Conservation (phyloP, 2,113 vertebrate species). For the Callocephalon fimbriatum region DNA sequence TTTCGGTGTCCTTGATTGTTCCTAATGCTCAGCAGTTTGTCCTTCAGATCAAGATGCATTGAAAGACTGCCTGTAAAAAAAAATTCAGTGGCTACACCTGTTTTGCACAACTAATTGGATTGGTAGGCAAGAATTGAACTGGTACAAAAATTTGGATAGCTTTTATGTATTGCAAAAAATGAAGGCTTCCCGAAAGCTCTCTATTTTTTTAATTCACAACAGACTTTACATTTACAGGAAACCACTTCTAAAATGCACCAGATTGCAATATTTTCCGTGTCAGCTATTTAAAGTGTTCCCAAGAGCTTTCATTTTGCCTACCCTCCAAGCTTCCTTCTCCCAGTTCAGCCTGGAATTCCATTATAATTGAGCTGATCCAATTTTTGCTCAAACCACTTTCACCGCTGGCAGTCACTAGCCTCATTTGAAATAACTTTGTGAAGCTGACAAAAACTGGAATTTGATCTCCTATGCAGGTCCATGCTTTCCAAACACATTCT, state of each 20-base stretch:
- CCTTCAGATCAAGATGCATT: neutral
- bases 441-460: conserved; percentile 63
- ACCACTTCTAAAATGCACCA: conserved; percentile 67
- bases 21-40: neutral
- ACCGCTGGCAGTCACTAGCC: conserved; percentile 42
- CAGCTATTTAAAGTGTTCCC: conserved; percentile 59
- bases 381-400: conserved; percentile 71
- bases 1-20: neutral
- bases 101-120: conserved; percentile 46
- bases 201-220: conserved; percentile 57
- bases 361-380: conserved; percentile 60
- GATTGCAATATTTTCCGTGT: conserved; percentile 69
- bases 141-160: neutral
- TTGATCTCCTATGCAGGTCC: conserved; percentile 50
- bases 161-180: neutral
- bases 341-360: conserved; percentile 48
- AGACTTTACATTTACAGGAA: conserved; percentile 72
- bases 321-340: conserved; percentile 55
- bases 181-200: conserved; percentile 63
- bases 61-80: neutral
- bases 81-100: conserved; percentile 18
- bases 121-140: neutral
- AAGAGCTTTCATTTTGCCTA: conserved; percentile 41
- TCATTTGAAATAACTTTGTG: conserved; percentile 52
- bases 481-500: conserved; percentile 58